These are phyloP conservation scores for Scyliorhinus canicula DNA, from an alignment of 2,797 vertebrate species.

Conservation along the genomic window DNA sequence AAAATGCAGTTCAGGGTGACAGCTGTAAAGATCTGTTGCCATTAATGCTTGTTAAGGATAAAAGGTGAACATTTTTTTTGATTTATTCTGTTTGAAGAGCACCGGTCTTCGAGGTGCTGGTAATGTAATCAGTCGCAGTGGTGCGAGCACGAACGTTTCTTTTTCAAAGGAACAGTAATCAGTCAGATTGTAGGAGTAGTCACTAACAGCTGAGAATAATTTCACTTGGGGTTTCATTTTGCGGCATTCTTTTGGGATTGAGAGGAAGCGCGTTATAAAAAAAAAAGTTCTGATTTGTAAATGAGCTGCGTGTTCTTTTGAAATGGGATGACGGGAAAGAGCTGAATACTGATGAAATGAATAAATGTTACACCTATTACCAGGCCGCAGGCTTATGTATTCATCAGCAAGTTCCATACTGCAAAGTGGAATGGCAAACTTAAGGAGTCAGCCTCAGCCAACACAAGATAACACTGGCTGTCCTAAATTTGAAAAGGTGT, in stretches of 20 bases:
- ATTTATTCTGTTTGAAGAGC: constrained; percentile 23
- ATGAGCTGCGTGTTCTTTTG: background rate
- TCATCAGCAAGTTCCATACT: background rate
- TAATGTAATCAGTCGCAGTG: constrained; percentile 27
- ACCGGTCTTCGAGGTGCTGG: background rate
- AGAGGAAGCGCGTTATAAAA: background rate
- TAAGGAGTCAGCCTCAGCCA: background rate
- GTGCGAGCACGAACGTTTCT: background rate
- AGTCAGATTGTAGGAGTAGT: background rate
- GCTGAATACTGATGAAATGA: background rate
- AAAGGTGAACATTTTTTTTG: background rate
- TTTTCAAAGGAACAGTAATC: constrained; percentile 28
- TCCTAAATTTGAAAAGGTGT: background rate
- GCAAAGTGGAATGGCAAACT: background rate
- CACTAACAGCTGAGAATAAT: constrained; percentile 1
- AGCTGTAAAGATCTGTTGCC: constrained; percentile 5
- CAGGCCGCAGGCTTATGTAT: background rate
- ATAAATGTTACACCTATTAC: constrained; percentile 16
- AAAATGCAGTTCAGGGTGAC: constrained; percentile 23
- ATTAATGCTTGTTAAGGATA: constrained; percentile 29
- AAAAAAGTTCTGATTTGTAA: background rate
- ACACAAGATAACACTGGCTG: background rate
- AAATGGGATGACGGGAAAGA: background rate
- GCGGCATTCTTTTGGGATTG: background rate
- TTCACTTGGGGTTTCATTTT: constrained; percentile 20